These are phyloP conservation scores for Danio jaintianensis DNA, from an alignment of 2,797 vertebrate genomes.

Conservation along the genomic window DNA sequence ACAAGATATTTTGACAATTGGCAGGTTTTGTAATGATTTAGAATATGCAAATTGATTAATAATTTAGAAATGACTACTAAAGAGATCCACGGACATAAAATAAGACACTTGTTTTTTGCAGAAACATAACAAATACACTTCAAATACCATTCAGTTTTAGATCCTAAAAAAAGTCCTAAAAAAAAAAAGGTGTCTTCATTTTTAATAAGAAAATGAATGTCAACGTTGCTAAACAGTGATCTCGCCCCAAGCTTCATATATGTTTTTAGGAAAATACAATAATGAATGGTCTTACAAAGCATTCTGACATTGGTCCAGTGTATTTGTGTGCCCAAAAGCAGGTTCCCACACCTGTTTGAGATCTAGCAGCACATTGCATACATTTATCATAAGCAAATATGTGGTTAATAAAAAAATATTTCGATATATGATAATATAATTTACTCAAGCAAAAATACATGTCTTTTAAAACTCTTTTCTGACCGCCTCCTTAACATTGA, in stretches of 20 bases:
- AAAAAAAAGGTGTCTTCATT: no score
- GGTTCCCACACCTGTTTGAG: slow-evolving; percentile 16
- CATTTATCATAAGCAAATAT: background rate
- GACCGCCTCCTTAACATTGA: background rate
- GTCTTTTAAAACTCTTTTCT: no score
- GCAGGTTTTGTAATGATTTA: background rate
- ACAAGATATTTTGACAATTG: background rate
- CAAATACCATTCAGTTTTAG: no score
- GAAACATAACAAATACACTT: no score
- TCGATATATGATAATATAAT: slow-evolving; percentile 6
- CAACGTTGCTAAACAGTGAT: background rate
- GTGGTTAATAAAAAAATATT: slow-evolving; percentile 19
- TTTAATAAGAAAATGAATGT: background rate
- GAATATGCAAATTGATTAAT: background rate
- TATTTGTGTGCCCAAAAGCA: slow-evolving; percentile 2
- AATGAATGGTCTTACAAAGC: background rate
- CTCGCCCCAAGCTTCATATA: background rate
- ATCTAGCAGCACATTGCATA: slow-evolving; percentile 28
- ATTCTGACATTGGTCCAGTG: slow-evolving; percentile 23
- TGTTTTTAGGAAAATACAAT: background rate
- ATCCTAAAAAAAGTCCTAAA: no score
- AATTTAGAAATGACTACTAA: background rate
- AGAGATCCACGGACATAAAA: background rate
- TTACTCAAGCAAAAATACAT: background rate
- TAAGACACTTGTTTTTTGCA: background rate